Evolutionary conservation across 2,113 vertebrate species (phyloP).

Genomic region (Galemys pyrenaicus): DNA sequence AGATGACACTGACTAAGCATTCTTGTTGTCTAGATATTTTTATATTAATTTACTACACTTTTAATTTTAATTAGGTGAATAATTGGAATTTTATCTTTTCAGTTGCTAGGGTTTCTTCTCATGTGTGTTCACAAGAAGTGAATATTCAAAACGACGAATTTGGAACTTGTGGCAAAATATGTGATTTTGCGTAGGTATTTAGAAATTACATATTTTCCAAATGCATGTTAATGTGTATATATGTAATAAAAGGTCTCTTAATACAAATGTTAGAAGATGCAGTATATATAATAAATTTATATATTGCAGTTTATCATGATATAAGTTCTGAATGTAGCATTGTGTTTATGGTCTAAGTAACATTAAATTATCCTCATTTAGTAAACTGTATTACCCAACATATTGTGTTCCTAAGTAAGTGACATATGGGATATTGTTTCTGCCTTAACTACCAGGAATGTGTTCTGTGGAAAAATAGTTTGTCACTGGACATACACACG

Average conservation of each 20-base stretch:
- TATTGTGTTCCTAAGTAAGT: fast-evolving
- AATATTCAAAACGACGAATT: constrained; percentile 75
- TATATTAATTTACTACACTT: background rate
- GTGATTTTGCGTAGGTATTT: fast-evolving
- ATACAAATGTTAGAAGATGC: background rate
- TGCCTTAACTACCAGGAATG: constrained; percentile 52
- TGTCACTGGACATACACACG: constrained; percentile 62
- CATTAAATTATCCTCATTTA: background rate
- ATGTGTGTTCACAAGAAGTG: constrained; percentile 77
- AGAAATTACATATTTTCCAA: background rate
- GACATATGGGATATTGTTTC: background rate
- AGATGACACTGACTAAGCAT: background rate
- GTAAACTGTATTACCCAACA: background rate
- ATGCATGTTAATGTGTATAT: background rate
- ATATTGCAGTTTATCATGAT: background rate
- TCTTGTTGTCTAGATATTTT: background rate
- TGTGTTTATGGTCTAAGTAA: background rate
- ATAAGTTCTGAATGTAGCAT: background rate
- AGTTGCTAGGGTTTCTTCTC: constrained; percentile 70
- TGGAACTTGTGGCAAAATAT: constrained; percentile 64
- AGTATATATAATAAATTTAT: background rate
- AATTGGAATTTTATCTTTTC: background rate
- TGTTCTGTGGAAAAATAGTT: constrained; percentile 80
- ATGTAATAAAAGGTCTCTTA: background rate
- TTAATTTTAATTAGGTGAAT: background rate